Conservation (phyloP, 2,113 vertebrate species). For the Campylomormyrus numenius region DNA sequence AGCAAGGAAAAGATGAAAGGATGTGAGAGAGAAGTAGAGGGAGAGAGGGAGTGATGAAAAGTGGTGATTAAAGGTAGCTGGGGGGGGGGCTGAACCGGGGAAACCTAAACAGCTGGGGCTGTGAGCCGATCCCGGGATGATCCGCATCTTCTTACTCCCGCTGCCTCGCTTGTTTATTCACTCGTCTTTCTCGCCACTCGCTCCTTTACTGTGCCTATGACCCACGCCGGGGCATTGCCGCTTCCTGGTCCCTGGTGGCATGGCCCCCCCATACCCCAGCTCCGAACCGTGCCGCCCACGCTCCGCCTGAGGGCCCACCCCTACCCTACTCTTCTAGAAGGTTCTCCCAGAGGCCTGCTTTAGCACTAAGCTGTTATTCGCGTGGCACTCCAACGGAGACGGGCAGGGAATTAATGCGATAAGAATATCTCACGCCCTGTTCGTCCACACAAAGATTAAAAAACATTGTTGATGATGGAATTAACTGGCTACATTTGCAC, state of each 20-base stretch:
- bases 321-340: background rate
- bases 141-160: background rate
- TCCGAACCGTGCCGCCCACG: background rate
- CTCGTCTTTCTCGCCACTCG: background rate
- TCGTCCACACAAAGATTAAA: background rate
- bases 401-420: background rate
- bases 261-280: background rate
- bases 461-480: background rate
- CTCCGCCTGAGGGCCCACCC: background rate
- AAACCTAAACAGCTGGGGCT: background rate
- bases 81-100: background rate
- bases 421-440: background rate
- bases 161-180: background rate
- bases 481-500: background rate
- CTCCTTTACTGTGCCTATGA: background rate
- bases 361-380: background rate
- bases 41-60: background rate
- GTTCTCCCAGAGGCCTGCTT: background rate
- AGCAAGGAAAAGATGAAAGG: background rate
- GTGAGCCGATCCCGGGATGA: background rate
- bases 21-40: too few relatives aligned
- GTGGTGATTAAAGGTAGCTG: background rate
- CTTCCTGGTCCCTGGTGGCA: background rate
- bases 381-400: background rate
- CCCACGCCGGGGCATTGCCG: background rate